These are phyloP conservation scores for Cecidostiba fungosa DNA, from an alignment of 2,888 invertebrate species.

Conservation along the genomic window DNA sequence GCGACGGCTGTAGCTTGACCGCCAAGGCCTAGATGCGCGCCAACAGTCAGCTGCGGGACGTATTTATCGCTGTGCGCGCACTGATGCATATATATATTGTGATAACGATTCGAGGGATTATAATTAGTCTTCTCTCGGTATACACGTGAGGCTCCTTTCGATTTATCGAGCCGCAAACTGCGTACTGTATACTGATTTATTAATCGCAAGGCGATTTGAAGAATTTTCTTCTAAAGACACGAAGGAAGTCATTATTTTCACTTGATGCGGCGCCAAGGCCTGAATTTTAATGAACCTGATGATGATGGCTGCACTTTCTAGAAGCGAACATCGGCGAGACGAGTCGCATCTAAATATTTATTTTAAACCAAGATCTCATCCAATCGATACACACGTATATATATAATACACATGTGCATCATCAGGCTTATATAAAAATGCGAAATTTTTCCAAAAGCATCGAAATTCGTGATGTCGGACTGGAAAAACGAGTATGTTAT, in stretches of 20 bases:
- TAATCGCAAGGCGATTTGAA: not conserved
- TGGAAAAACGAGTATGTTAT: too few relatives aligned
- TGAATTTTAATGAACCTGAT: conserved; percentile 28
- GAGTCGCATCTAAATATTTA: conserved; percentile 37
- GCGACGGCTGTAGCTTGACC: conserved; percentile 9
- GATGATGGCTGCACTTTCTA: conserved; percentile 11
- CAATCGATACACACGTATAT: too few relatives aligned
- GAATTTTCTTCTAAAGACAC: conserved; percentile 16
- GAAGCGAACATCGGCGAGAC: not conserved
- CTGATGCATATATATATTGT: too few relatives aligned
- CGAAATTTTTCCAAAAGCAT: too few relatives aligned
- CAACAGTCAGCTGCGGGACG: conserved; percentile 14
- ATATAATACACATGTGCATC: too few relatives aligned
- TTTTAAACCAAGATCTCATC: too few relatives aligned
- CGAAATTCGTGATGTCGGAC: too few relatives aligned
- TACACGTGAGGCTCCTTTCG: not conserved
- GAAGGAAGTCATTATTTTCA: conserved; percentile 18
- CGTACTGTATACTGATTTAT: not conserved
- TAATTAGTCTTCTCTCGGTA: not conserved
- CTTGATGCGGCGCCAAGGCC: conserved; percentile 12
- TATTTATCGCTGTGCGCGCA: not conserved
- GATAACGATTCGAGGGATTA: not conserved
- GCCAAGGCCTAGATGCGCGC: conserved; percentile 22
- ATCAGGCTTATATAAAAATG: not conserved
- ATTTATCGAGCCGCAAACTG: not conserved